A percentile compares a stretch with the other conserved stretches of the same genome.
phyloP scores from a whole-genome alignment of 1,140 invertebrate genomes.

The Drosophila malerkotliana region DNA sequence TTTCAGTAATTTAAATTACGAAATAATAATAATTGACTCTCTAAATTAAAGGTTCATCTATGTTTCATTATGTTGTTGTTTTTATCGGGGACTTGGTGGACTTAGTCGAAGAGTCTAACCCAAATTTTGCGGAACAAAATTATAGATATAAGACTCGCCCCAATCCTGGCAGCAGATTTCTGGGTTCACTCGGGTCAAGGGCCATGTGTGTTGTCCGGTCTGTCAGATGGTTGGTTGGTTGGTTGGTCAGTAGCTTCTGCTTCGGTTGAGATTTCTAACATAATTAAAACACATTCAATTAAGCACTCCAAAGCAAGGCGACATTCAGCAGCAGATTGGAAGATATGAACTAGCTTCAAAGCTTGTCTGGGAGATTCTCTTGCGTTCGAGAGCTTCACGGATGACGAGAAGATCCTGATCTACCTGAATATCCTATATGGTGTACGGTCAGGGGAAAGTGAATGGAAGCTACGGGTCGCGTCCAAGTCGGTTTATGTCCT shows the following conservation, averaged over 20 bases:
- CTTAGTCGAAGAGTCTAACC: constrained; percentile 43
- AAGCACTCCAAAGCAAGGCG: constrained; percentile 78
- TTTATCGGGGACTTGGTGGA: neutral
- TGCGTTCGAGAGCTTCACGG: constrained; percentile 17
- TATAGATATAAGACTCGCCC: constrained; percentile 59
- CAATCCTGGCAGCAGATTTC: constrained; percentile 43
- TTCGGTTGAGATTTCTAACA: constrained; percentile 76
- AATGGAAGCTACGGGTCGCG: constrained; percentile 24
- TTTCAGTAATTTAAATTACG: constrained; percentile 49
- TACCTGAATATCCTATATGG: constrained; percentile 18
- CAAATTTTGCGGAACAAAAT: constrained; percentile 73
- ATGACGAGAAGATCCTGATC: constrained; percentile 4
- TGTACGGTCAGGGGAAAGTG: neutral
- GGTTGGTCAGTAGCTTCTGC: constrained; percentile 33
- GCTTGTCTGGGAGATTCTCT: constrained; percentile 24
- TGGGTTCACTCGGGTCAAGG: constrained; percentile 7
- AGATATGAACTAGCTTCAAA: constrained; percentile 1
- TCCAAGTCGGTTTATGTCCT: constrained; percentile 47
- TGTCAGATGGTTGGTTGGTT: constrained; percentile 25
- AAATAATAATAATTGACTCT: constrained; percentile 54
- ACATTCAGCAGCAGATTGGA: constrained; percentile 39
- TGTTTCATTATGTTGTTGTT: constrained; percentile 13
- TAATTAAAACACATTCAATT: constrained; percentile 82
- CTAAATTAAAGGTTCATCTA: constrained; percentile 44
- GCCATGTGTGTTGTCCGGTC: constrained; percentile 11